Base-by-base conservation (phyloP, 1,140 invertebrate genomes). In the Hylaeus anthracinus region DNA sequence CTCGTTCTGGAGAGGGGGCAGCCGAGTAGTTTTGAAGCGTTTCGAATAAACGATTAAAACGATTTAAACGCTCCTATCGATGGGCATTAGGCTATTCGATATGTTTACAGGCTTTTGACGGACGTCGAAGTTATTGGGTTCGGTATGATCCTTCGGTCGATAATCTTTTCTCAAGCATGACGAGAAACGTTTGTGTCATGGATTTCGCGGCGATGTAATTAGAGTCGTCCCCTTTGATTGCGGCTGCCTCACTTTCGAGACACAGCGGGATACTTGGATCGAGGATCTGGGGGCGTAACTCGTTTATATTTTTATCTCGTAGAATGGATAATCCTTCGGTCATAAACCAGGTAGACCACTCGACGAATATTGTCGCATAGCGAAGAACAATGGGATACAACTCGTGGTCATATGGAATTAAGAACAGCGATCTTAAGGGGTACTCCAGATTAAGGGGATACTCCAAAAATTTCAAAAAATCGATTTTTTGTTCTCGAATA, bases 21-120 rank as follows among this genome's bases (percentile, higher is more conserved):
- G 39, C 43, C 48, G 12, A 73, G 61, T 79, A 79, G 77, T 79
- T 79, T 56, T 41, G 69, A 56, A 79, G 69, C 77, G 58, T 14
- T 41, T 37, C 26, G 43, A 48, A 63, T 53, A 53, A 41, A 65
- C 51, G 67, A 70, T 70, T 55, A 55, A 71, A 66, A 66, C 43
- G 77, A 72, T n/a, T 26, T 43, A 48, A 55, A 65, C 45, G 41
- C 15, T 48, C 2, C 12, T 4, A 60, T 37, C 1, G 15, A 12
- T 6, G n/a, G 51, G 51, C 10, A 51, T 48, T 10, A 10, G 37
- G 41, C 15, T 58, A n/a, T 78, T 64, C 14, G 45, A 43, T 53
- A 15, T 58, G 26, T 58, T 66, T 10, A 26, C 43, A 4, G 9
- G 4, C 5, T 26, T 37, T 76, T 65, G 55, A 79, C 26, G 26